These are phyloP conservation scores for Pholis gunnellus DNA, from an alignment of 2,113 vertebrate species.

Conservation along the genomic window DNA sequence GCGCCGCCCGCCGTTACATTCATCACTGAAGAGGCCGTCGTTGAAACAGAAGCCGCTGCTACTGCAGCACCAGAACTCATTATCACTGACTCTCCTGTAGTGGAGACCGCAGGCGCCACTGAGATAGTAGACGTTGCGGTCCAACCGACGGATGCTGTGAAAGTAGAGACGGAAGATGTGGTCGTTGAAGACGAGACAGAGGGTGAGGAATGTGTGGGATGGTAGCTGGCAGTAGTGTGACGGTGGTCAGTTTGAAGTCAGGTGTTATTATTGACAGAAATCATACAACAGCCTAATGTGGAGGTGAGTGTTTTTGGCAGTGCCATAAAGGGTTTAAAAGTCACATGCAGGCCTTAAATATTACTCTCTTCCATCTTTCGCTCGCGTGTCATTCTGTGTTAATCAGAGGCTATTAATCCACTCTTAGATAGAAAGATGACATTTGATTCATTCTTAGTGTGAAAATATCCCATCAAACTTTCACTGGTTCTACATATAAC, in stretches of 20 bases:
- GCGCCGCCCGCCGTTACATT: rapidly evolving
- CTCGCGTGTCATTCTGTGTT: neutral
- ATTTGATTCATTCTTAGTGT: neutral
- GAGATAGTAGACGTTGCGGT: neutral
- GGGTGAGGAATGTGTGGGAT: constrained; percentile 47
- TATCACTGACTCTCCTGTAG: neutral
- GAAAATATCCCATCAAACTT: neutral
- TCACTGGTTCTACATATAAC: neutral
- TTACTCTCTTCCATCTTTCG: neutral
- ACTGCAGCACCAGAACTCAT: neutral
- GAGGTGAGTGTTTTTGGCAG: neutral
- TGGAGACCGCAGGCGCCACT: neutral
- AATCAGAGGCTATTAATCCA: neutral
- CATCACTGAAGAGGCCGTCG: neutral
- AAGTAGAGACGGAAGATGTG: rapidly evolving
- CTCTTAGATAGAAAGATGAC: neutral
- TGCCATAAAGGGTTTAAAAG: neutral
- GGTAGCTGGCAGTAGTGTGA: neutral
- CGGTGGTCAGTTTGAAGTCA: neutral
- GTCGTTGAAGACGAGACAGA: neutral
- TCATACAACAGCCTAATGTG: neutral
- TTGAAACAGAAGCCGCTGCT: neutral
- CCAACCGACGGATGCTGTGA: rapidly evolving
- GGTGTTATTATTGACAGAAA: neutral
- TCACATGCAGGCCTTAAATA: neutral